Conservation (phyloP, 2,113 vertebrate species). For the Gavia stellata region DNA sequence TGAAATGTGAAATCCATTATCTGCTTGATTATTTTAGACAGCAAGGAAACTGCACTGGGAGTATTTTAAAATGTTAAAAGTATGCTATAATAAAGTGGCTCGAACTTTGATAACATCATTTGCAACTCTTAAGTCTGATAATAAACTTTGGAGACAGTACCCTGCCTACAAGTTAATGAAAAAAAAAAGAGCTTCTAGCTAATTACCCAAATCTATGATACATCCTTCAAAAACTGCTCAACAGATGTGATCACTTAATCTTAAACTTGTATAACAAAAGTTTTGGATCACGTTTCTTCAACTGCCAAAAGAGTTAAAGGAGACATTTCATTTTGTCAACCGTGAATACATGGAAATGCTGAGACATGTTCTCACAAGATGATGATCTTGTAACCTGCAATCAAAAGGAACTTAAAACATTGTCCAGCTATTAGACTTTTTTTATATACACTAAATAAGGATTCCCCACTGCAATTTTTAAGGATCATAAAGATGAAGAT, state of each 20-base stretch:
- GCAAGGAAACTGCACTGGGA: not conserved
- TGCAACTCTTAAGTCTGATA: not conserved
- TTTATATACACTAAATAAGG: not conserved
- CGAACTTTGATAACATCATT: not conserved
- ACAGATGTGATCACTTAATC: not conserved
- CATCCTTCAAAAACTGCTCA: not conserved
- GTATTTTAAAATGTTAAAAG: not conserved
- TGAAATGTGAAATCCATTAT: conserved; percentile 17
- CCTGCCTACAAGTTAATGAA: not conserved
- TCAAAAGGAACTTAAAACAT: not conserved
- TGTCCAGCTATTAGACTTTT: not conserved
- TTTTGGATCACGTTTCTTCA: not conserved
- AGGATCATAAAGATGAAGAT: not conserved
- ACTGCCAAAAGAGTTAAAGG: not conserved
- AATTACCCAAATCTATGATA: not conserved
- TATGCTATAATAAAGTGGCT: not conserved
- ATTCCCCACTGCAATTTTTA: not conserved
- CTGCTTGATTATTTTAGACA: not conserved
- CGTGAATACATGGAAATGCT: not conserved
- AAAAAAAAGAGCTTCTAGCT: not conserved
- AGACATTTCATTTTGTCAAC: not conserved
- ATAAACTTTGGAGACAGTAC: not conserved
- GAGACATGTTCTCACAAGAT: not conserved
- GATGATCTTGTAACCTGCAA: not conserved
- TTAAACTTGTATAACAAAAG: not conserved